Percentiles rank a stretch among this genome's conserved stretches.
phyloP scores from a whole-genome alignment of 2,797 vertebrate genomes.

The Hyperoplus immaculatus region DNA sequence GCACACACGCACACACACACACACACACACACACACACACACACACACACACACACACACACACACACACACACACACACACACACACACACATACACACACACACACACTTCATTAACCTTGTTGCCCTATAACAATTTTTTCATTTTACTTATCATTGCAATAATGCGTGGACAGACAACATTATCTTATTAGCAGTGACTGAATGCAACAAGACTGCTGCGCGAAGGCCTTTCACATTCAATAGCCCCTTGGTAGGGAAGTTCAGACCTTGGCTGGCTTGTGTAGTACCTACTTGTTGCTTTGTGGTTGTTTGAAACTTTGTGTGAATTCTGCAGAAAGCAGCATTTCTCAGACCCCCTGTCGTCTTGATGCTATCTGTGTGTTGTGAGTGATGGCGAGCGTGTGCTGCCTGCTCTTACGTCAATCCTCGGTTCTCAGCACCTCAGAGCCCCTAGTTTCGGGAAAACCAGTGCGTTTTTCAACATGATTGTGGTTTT shows the following conservation, averaged over 20 bases:
- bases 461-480: constrained; percentile 85
- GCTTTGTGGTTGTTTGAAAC: constrained; percentile 66
- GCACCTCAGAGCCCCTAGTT: constrained; percentile 80
- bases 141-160: background rate
- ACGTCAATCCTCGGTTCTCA: constrained; percentile 85
- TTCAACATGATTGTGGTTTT: constrained; percentile 83
- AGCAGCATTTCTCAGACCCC: constrained; percentile 61
- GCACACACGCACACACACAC: no score
- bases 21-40: no score
- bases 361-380: constrained; percentile 40
- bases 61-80: no score
- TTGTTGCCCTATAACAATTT: background rate
- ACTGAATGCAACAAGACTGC: background rate
- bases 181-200: background rate
- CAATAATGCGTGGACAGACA: background rate
- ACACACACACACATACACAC: no score
- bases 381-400: constrained; percentile 40
- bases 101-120: background rate
- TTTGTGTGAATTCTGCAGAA: constrained; percentile 73
- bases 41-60: no score
- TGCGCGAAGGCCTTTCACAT: constrained; percentile 7
- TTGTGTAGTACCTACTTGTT: constrained; percentile 32
- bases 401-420: constrained; percentile 59
- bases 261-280: background rate
- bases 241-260: constrained; percentile 9